Evolutionary conservation across 2,888 invertebrate species (phyloP), one percentile per base, ranked within the genome.

Genomic region (Dimorphilus gyrociliatus): DNA sequence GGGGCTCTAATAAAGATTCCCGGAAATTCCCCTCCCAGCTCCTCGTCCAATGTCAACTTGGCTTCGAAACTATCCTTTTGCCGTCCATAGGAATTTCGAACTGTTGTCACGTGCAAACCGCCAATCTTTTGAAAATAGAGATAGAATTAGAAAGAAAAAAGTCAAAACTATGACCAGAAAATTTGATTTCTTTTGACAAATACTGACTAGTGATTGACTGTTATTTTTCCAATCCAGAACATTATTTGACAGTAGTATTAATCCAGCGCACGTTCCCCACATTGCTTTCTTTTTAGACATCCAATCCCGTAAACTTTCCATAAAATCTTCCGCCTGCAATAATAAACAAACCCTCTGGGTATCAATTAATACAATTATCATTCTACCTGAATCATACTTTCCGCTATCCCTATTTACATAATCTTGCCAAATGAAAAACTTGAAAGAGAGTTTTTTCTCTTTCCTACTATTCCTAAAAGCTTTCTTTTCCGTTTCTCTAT

Each of bases 221-320:
- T 48, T 50, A 10, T 37, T 26, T 34, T 51, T 54, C 26, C 48
- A 48, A 19, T 52, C 45, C 25, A 47, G 45, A 0, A 45, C 42
- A 21, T 41, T 27, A 32, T 50, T 46, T 1, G 53, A 42, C 10
- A 54, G 30, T n/a, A 53, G 31, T 23, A 54, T 53, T 44, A 54
- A 48, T 14, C 54, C 54, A 13, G 54, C 54, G 30, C 54, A 55
- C 23, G 52, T 53, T 2, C 54, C 54, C 52, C 52, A 53, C 34
- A 51, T 46, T 36, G 48, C 47, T 23, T 33, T 23, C 14, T 37
- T 37, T 15, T 39, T 27, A n/a, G 34, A 34, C 23, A 50, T 43
- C 51, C 51, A 51, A 1, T 37, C 27, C 21, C 37, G 35, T 6
- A 51, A 32, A 0, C 43, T 41, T 25, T 45, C 40, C 24, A 4